Conservation (phyloP, 2,888 invertebrate species). For the Papilio protenor region DNA sequence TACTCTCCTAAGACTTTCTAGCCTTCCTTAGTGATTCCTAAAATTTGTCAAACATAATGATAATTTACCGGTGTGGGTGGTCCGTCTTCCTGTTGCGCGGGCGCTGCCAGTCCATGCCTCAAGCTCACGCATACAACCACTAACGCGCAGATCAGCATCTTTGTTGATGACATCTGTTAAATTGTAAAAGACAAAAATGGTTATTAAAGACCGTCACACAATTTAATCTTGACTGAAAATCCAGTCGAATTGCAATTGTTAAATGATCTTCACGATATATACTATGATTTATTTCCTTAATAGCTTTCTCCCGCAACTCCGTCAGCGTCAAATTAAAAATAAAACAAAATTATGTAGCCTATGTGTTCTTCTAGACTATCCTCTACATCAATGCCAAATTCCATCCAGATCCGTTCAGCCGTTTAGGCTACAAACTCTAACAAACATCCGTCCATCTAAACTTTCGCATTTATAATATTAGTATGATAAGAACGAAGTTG, state of each 20-base stretch:
- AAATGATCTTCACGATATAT: neutral
- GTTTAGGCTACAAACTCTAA: no score
- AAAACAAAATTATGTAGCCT: no score
- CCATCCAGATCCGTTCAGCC: no score
- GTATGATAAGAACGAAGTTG: no score
- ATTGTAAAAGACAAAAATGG: conserved; percentile 44
- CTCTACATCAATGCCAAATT: no score
- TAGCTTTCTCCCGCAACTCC: no score
- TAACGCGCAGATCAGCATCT: conserved; percentile 66
- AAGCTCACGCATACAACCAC: conserved; percentile 68
- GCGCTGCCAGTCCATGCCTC: conserved; percentile 64
- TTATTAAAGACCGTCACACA: conserved; percentile 4
- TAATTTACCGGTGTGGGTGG: conserved; percentile 80
- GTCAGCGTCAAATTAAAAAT: no score
- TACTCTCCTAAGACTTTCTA: neutral
- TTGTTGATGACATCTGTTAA: conserved; percentile 67
- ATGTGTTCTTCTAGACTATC: no score
- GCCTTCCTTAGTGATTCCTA: neutral
- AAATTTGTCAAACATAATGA: neutral
- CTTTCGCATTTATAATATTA: no score
- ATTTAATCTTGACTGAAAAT: neutral
- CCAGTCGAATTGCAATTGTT: neutral
- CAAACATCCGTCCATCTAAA: no score
- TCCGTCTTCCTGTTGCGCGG: conserved; percentile 69
- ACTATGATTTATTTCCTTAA: no score